Evolutionary conservation across 2,888 invertebrate species (phyloP).

Genomic region (Campoletis raptor): DNA sequence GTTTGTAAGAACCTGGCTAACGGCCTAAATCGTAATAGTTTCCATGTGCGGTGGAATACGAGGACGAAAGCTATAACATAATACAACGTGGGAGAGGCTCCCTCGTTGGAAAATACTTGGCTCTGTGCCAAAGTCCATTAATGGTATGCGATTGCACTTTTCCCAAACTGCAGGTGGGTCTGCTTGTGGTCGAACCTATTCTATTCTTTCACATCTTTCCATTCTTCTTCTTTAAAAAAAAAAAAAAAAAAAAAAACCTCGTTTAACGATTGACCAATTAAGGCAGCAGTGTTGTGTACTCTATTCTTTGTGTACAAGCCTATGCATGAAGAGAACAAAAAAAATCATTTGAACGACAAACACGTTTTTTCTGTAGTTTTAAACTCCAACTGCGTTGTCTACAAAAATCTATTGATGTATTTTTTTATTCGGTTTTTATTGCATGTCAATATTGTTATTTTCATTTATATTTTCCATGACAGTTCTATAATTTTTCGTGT

Average conservation of each 20-base stretch:
- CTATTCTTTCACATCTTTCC: neutral
- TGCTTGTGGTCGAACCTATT: neutral
- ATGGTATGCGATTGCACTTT: slow-evolving; percentile 45
- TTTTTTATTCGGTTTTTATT: neutral
- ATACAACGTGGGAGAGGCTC: neutral
- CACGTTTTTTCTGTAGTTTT: neutral
- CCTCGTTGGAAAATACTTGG: slow-evolving; percentile 44
- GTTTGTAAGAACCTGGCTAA: slow-evolving; percentile 40
- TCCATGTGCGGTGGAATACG: neutral
- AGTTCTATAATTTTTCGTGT: neutral
- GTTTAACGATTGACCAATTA: slow-evolving; percentile 39
- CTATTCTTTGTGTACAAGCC: neutral
- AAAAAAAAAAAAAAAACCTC: neutral
- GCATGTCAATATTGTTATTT: neutral
- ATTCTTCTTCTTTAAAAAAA: neutral
- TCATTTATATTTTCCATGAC: neutral
- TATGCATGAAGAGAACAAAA: neutral
- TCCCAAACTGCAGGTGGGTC: slow-evolving; percentile 23
- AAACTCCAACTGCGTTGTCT: neutral
- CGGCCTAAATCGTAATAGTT: slow-evolving; percentile 41
- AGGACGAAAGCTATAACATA: neutral
- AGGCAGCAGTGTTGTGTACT: slow-evolving; percentile 11
- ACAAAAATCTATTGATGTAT: neutral
- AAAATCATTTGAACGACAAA: neutral
- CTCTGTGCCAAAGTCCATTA: slow-evolving; percentile 49